phyloP scores from a whole-genome alignment of 2,888 invertebrate species.

The Hyposoter dolosus region DNA sequence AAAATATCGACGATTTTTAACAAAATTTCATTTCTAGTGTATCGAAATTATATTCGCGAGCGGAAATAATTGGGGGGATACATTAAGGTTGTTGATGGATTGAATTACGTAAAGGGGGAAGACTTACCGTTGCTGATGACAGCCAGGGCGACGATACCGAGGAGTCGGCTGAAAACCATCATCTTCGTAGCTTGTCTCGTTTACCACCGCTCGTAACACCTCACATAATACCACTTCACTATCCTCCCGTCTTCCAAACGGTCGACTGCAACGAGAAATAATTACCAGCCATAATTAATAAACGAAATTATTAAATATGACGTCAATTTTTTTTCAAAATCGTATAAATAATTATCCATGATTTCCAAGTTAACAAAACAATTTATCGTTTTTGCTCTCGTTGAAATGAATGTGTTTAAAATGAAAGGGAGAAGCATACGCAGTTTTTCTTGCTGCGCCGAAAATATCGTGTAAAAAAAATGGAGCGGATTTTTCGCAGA shows the following conservation, averaged over 20 bases:
- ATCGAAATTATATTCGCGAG: background rate
- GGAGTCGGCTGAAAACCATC: conserved; percentile 80
- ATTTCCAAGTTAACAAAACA: background rate
- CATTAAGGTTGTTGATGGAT: background rate
- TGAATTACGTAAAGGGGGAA: background rate
- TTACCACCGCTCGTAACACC: conserved; percentile 73
- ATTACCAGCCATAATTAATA: background rate
- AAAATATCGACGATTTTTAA: no score
- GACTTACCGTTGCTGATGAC: conserved; percentile 81
- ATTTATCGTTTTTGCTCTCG: background rate
- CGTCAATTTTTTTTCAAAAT: background rate
- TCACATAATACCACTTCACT: conserved; percentile 79
- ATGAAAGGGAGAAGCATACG: no score
- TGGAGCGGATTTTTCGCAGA: no score
- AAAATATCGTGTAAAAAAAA: no score
- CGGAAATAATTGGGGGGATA: conserved; percentile 17
- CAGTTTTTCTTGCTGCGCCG: no score
- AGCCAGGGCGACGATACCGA: conserved; percentile 79
- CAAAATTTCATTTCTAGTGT: no score
- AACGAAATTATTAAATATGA: background rate
- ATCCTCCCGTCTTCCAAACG: conserved; percentile 31
- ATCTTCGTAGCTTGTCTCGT: conserved; percentile 75
- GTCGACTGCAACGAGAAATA: conserved; percentile 1
- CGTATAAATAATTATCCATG: background rate
- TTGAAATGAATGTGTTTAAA: no score